phyloP scores from a whole-genome alignment of 2,113 vertebrate species.

The Illadopsis cleaveri region DNA sequence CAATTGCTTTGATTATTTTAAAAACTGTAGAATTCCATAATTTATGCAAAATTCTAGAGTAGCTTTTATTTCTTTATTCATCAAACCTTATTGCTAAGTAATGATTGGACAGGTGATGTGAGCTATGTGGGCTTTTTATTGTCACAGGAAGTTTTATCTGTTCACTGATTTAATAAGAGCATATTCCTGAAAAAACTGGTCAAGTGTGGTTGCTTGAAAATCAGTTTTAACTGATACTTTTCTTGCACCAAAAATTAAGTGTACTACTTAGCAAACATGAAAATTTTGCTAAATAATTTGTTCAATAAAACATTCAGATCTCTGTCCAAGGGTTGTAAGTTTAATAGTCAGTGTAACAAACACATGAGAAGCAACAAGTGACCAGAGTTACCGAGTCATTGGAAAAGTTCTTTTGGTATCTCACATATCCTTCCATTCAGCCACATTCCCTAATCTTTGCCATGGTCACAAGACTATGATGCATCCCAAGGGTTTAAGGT shows the following conservation, averaged over 20 bases:
- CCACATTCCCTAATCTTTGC: background rate
- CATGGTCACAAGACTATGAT: background rate
- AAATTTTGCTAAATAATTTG: background rate
- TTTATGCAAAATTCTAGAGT: background rate
- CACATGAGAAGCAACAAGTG: background rate
- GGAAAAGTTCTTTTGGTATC: background rate
- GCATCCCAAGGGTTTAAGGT: background rate
- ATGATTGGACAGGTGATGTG: background rate
- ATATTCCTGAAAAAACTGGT: background rate
- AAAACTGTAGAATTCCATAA: background rate
- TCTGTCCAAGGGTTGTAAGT: background rate
- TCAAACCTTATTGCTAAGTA: background rate
- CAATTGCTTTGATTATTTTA: background rate
- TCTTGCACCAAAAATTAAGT: background rate
- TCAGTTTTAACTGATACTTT: background rate
- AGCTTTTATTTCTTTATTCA: background rate
- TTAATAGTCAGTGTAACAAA: background rate
- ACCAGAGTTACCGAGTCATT: background rate
- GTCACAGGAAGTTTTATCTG: background rate
- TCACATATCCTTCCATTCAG: background rate
- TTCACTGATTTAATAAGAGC: background rate
- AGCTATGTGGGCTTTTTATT: background rate
- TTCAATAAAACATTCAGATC: background rate
- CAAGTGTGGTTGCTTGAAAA: background rate
- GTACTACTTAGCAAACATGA: background rate